Base-by-base conservation (phyloP, 35 echinoderm and acorn worm genomes). In the Patiria miniata region DNA sequence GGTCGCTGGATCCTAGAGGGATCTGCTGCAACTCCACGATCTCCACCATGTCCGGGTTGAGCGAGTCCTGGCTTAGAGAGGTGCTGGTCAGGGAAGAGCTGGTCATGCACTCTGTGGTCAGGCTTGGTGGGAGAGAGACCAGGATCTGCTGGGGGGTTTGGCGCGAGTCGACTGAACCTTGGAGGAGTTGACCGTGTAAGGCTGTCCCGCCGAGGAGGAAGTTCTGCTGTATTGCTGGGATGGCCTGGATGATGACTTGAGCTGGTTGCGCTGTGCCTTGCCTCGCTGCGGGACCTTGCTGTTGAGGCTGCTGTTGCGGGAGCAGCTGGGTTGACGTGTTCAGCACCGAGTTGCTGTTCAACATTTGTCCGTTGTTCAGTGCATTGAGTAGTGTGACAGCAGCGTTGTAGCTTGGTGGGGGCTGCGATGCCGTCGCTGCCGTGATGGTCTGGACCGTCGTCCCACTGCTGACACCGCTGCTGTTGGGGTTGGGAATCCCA, bases 381-480 rank as follows among this genome's bases (percentile, higher is more conserved):
- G 85, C 90, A 40, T 86, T 86, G 15, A 82, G 83, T 40, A 97
- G 58, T 38, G 96, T 93, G 40, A 99, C 89, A 12, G 92, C 92
- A 15, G 91, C 86, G 77, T 87, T 94, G 83, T 99, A 99, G 77
- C 96, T 99, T 0, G 96, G 96, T 39, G 93, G 96, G 2, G 96
- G 86, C 52, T 91, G 93, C 33, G 82, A 37, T 18, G 44, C 77
- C 40, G 39, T 78, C 1, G 80, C 51, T 22, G 83, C 68, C 22
- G 77, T 55, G 52, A 84, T 54, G 28, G 84, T 34, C 38, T 68
- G 5, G 12, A 23, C 84, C 10, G 30, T 86, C 2, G 60, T 50
- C 40, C 81, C 40, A 32, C 22, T 57, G 16, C 16, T 50, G 34
- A 36, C 52, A 36, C 68, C 81, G 19, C 40, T 33, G 50, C 47